Evolutionary conservation across 2,888 invertebrate species (phyloP), one percentile per base, ranked within the genome.

Genomic region (Gastracanthus pulcherrimus): DNA sequence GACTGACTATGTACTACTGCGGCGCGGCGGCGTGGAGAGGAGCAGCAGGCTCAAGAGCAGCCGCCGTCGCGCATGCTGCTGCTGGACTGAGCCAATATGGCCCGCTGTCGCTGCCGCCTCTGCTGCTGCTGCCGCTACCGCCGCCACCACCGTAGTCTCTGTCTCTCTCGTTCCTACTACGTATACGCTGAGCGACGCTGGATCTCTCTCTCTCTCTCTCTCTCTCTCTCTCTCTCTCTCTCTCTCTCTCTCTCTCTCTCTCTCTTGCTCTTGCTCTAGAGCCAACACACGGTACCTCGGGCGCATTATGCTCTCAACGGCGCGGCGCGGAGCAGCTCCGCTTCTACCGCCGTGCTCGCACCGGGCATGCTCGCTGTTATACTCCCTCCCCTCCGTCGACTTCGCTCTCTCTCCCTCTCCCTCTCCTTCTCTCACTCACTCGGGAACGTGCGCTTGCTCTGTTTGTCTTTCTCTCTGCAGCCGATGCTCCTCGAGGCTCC

Each of bases 71-170:
- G 88, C 87, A 87, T 88, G 87, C 86, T 87, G 79, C 82, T 76
- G 85, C 89, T 87, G 86, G 85, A 89, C 89, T 89, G 89, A 89
- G 87, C 86, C 80, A 82, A 82, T 84, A 84, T 84, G 81, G 76
- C 64, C 75, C 83, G n/a, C n/a, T n/a, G 82, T 79, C 72, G 80
- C 38, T 64, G 82, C 75, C 76, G 77, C 71, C 67, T 74, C 86
- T n/a, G n/a, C n/a, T n/a, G n/a, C n/a, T n/a, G n/a, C n/a, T n/a
- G n/a, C 86, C 84, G 85, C 85, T 84, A 83, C 86, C 83, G 85
- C 85, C 86, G 86, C n/a, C n/a, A n/a, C n/a, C n/a, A n/a, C n/a
- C n/a, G n/a, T n/a, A n/a, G n/a, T n/a, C n/a, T n/a, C n/a, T n/a
- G n/a, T n/a, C n/a, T n/a, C n/a, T 84, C 82, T 75, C 77, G 80